Evolutionary conservation across 2,113 vertebrate species (phyloP), one percentile per base, ranked within the genome.

Genomic region (Nansenia antarctica): DNA sequence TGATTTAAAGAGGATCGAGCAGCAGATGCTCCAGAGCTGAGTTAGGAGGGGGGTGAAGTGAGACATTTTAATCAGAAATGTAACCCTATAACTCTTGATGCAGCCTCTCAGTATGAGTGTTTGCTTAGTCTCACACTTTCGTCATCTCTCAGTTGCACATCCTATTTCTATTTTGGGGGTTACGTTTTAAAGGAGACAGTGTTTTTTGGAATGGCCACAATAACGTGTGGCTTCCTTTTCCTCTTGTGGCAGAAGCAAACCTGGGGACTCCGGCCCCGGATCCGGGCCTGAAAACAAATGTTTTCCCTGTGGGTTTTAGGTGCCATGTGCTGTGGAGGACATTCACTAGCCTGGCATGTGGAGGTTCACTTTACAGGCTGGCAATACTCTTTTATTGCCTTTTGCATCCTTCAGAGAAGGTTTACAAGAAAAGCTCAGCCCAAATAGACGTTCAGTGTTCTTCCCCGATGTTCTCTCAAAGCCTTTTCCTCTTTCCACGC

Each of bases 1-100:
- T 87, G 84, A 88, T 88, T 89, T 88, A 84, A 78, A 74, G 74
- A 68, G 45, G 73, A 57, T 9, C 59, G 31, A 26, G 67, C 65
- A 32, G 12, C 85, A 77, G 69, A 85, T 74, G 74, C 69, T 73
- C 34, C 65, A 29, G 27, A 6, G 26, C 32, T 22, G 59, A 14
- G 55, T 29, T 9, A 39, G 37, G 3, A 34, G 30, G 9, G 22
- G 31, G 61, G 61, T 58, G 67, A 67, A 39, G 27, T n/a, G 58
- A 73, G 62, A 57, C n/a, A 1, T 76, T 80, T 81, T 59, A 65
- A 77, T 81, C 60, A 65, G 58, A 85, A 24, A 62, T 72, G 67
- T 82, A 80, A 70, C 59, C 34, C 34, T 47, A 55, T 57, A 73
- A 72, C 37, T 71, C 30, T 52, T 47, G 27, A 54, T 20, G 34